Evolutionary conservation across 2,797 vertebrate genomes (phyloP).

Genomic region (Sarcoramphus papa): DNA sequence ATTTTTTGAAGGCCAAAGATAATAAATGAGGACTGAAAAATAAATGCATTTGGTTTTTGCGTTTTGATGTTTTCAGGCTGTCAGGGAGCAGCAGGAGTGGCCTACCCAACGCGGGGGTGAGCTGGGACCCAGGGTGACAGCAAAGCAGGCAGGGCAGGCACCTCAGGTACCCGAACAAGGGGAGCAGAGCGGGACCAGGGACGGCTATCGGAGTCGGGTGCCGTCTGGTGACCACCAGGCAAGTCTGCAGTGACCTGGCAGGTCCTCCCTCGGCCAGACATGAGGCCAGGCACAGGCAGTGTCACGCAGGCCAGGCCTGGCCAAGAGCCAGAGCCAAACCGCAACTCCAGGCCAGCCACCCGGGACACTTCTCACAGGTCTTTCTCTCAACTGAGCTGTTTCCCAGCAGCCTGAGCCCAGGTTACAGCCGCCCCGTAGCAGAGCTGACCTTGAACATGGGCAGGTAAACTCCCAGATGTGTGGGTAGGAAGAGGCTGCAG

Average conservation of each 20-base stretch:
- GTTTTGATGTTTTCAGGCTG: background rate
- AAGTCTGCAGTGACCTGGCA: background rate
- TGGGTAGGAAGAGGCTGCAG: background rate
- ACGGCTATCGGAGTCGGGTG: rapidly evolving
- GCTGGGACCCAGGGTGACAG: background rate
- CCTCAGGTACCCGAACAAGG: rapidly evolving
- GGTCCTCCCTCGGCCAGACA: rapidly evolving
- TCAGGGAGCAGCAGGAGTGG: background rate
- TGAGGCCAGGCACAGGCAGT: rapidly evolving
- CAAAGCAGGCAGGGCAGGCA: background rate
- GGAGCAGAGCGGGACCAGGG: background rate
- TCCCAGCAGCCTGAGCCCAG: background rate
- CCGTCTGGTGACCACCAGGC: background rate
- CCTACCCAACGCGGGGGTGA: rapidly evolving
- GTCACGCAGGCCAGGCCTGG: background rate
- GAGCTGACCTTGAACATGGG: background rate
- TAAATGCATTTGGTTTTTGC: background rate
- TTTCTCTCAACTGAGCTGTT: background rate
- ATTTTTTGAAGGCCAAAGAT: background rate
- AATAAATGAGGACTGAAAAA: background rate
- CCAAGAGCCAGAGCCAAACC: rapidly evolving
- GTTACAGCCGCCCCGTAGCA: too few relatives aligned
- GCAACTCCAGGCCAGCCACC: too few relatives aligned
- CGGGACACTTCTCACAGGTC: background rate
- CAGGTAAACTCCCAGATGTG: background rate